Conservation (phyloP, 1,140 invertebrate species). For the Antheraea mylitta region DNA sequence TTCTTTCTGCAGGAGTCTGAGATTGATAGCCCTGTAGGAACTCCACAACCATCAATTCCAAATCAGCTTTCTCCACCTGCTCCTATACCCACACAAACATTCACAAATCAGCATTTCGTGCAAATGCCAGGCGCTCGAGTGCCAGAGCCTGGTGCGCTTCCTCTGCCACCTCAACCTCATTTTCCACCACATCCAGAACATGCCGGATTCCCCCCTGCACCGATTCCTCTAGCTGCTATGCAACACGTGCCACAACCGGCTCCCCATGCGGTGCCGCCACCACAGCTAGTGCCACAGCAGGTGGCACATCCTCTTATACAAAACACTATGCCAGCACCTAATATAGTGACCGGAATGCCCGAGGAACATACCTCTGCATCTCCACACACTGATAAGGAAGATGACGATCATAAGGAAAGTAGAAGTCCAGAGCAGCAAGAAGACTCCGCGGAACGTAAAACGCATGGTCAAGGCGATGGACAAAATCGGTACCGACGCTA, state of each 20-base stretch:
- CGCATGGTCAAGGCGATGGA: conserved; percentile 65
- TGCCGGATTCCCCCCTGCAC: conserved; percentile 36
- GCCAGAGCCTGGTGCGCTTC: conserved; percentile 51
- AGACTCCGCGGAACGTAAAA: conserved; percentile 47
- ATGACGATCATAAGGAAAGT: conserved; percentile 53
- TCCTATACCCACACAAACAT: conserved; percentile 87
- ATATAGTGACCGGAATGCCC: conserved; percentile 16
- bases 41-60: conserved; percentile 59
- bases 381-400: conserved; percentile 44
- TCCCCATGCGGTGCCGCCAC: conserved; percentile 30
- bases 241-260: conserved; percentile 29
- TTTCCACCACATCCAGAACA: conserved; percentile 60
- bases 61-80: conserved; percentile 79
- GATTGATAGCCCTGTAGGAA: conserved; percentile 83
- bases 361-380: conserved; percentile 40
- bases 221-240: conserved; percentile 26
- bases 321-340: conserved; percentile 30
- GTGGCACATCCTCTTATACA: conserved; percentile 19
- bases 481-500: conserved; percentile 58
- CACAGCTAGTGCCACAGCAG: conserved; percentile 23
- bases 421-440: conserved; percentile 55
- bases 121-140: conserved; percentile 47
- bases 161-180: conserved; percentile 60
- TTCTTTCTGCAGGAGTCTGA: conserved; percentile 89
- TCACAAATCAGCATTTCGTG: conserved; percentile 87